Base-by-base conservation (phyloP, 1,140 invertebrate genomes). In the Cydia strobilella region DNA sequence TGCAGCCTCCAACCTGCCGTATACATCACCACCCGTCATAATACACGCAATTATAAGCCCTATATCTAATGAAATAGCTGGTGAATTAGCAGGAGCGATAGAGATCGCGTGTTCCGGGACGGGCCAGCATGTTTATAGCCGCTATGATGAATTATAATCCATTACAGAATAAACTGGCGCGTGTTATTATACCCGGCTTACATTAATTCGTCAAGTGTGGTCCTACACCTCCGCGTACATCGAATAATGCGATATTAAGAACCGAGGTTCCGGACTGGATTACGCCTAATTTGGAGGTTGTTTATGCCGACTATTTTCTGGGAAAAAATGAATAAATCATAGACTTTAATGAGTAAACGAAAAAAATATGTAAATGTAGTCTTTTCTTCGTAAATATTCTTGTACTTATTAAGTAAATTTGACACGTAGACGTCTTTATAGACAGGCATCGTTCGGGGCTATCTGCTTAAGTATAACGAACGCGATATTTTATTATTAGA, bases 131-230 rank as follows among this genome's bases (percentile, higher is more conserved):
- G 65, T 69, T 69, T 69, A 59, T 23, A 35, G 31, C 48, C 65
- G 66, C 13, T 23, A 9, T 59, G 74, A 75, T 66, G 74, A 54
- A 71, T 71, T 54, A 45, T 75, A 75, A 75, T 75, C 69, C 74
- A 75, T 75, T 71, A 75, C 51, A 7, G 75, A 72, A 75, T 75
- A 71, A 75, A 75, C 69, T 25, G 75, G 4, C 20, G 23, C 66
- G 66, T 75, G 74, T 75, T 75, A 75, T 75, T 75, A 59, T 59
- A 72, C 65, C 35, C 25, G 48, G 45, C 48, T 25, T 71, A 69
- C 65, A 35, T 65, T 75, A 75, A 59, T 72, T 75, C 74, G 74
- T 75, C 65, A 75, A 75, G 74, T 75, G 74, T 71, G 74, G 74
- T 75, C 73, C 39, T 45, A 59, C 54, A 20, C 54, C 54, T 59